Evolutionary conservation across 2,113 vertebrate genomes (phyloP).

Genomic region (Drymodes brunneopygia): DNA sequence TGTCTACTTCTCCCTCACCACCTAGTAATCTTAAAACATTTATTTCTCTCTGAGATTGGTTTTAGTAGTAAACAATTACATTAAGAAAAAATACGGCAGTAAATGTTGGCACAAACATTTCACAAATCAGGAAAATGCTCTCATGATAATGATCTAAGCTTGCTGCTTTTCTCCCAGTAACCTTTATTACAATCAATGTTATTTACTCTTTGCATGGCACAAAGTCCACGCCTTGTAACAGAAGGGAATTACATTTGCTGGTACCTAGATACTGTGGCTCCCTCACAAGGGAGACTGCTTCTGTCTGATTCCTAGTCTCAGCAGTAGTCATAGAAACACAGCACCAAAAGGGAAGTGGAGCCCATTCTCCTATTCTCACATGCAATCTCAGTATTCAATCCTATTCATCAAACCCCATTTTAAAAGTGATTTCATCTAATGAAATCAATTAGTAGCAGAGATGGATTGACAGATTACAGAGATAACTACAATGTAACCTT

Average conservation of each 20-base stretch:
- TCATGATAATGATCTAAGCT: not conserved
- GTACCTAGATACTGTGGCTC: not conserved
- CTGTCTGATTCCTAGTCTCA: not conserved
- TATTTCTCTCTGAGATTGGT: not conserved
- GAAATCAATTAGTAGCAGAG: not conserved
- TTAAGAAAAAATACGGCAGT: not conserved
- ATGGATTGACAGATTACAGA: not conserved
- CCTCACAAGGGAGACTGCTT: not conserved
- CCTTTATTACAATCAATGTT: not conserved
- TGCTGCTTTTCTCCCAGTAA: not conserved
- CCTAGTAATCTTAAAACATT: not conserved
- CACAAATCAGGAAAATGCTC: not conserved
- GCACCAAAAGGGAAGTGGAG: not conserved
- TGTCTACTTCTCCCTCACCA: not conserved
- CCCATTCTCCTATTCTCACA: not conserved
- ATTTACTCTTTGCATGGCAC: not conserved
- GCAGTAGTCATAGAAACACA: slow-evolving; percentile 39
- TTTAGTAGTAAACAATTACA: not conserved
- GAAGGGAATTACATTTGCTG: not conserved
- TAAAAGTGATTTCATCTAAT: not conserved
- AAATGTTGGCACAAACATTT: not conserved
- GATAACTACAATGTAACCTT: not conserved
- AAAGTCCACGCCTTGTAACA: not conserved
- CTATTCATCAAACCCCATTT: not conserved
- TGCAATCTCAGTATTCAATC: not conserved